Base-by-base conservation (phyloP, 2,888 invertebrate genomes). In the Protodeltote pygarga region DNA sequence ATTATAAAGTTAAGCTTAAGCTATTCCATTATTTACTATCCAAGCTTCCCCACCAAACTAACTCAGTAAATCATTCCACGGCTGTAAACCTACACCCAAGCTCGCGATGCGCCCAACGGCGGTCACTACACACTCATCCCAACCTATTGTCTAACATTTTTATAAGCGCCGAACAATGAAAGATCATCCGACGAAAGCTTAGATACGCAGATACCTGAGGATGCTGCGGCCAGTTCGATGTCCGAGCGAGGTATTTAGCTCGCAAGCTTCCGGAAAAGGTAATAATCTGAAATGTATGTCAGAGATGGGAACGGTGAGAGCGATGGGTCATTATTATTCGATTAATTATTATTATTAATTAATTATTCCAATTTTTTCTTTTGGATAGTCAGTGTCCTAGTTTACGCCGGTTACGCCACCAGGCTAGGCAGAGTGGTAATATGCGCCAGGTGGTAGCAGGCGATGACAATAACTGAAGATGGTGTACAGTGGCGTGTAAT, bases 91-190 rank as follows among this genome's bases (percentile, higher is more conserved):
- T 67, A 60, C 16, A 40, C 33, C 8, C 35, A 58, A 53, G 44
- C 53, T 55, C 37, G 58, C 55, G 44, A 58, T 57, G 44, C 71
- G 55, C 68, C 74, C 71, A 62, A 62, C 73, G 72, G 76, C 76
- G 73, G 68, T 74, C 68, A 69, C 59, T 57, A 64, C 61, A 67
- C 65, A 63, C 74, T 72, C 75, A 71, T 71, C 74, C n/a, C 71
- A 31, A 61, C 61, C 80, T 65, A 80, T 80, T 80, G 79, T 80
- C 73, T 78, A 71, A 65, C 64, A 70, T 76, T 79, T 76, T 75
- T 77, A 70, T 69, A 65, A 54, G 50, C 61, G 46, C 46, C 57
- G 75, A 77, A 79, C 80, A 79, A 79, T 80, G 73, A 66, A 65
- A 66, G 73, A 75, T 73, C 75, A 71, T 58, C 63, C 71, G 68